Conservation (phyloP, 2,797 vertebrate species). For the Lithobates pipiens region DNA sequence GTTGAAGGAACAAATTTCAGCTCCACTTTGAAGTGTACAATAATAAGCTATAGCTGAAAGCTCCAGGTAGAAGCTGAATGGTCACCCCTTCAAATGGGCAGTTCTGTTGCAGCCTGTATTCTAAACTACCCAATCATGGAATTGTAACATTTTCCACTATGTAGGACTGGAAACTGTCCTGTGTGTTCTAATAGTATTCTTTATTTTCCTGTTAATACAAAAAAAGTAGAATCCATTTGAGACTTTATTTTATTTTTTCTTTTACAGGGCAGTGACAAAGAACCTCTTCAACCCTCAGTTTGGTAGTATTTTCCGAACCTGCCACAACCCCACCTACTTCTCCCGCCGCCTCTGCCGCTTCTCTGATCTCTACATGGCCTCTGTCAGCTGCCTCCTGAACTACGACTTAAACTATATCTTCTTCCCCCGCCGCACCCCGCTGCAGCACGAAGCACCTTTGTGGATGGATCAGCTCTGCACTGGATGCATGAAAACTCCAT, state of each 20-base stretch:
- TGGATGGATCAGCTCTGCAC: constrained; percentile 91
- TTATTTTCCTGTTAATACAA: no score
- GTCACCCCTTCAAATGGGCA: no score
- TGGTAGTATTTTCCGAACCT: constrained; percentile 86
- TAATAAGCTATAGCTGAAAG: no score
- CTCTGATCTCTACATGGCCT: constrained; percentile 87
- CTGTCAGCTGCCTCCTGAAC: constrained; percentile 83
- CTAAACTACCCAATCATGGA: no score
- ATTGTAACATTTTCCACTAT: no score
- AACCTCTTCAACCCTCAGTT: constrained; percentile 88
- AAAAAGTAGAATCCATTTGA: no score
- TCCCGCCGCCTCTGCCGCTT: constrained; percentile 84
- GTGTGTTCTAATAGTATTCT: no score
- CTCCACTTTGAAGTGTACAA: no score
- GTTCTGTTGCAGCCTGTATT: no score
- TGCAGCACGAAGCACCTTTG: constrained; percentile 86
- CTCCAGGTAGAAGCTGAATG: no score
- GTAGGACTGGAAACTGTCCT: no score
- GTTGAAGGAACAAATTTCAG: no score
- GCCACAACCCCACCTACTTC: constrained; percentile 88
- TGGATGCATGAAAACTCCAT: constrained; percentile 84
- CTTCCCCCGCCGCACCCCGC: constrained; percentile 84
- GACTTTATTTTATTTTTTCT: neutral
- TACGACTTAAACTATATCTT: constrained; percentile 82
- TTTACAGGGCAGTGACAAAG: constrained; percentile 80